phyloP scores from a whole-genome alignment of 2,113 vertebrate species.

The Thymallus thymallus region DNA sequence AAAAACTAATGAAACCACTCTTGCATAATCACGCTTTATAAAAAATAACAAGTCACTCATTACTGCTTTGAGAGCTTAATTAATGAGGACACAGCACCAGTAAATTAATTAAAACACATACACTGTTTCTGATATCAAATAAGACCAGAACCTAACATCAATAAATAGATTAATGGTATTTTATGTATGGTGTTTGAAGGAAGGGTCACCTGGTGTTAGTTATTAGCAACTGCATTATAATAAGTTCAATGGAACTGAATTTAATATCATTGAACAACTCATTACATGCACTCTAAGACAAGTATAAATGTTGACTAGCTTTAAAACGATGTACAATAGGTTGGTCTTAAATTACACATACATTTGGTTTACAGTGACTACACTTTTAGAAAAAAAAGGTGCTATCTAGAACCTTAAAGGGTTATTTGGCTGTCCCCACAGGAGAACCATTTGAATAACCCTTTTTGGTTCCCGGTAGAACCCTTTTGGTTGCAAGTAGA shows the following conservation, averaged over 20 bases:
- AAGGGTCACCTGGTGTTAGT: not conserved
- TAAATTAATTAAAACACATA: conserved; percentile 36
- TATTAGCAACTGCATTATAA: not conserved
- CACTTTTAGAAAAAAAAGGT: no score
- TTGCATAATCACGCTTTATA: conserved; percentile 55
- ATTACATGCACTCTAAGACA: not conserved
- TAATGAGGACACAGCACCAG: conserved; percentile 7
- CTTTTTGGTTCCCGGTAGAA: no score
- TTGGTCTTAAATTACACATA: no score
- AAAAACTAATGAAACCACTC: conserved; percentile 48
- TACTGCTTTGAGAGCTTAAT: conserved; percentile 44
- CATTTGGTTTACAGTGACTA: no score
- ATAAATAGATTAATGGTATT: not conserved
- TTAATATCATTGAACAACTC: not conserved
- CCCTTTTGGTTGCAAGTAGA: no score
- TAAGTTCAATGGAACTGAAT: not conserved
- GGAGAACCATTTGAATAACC: no score
- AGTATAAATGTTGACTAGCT: not conserved
- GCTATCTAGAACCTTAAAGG: no score
- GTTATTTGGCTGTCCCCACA: no score
- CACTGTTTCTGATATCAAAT: conserved; percentile 29
- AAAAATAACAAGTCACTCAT: conserved; percentile 40
- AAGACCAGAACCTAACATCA: conserved; percentile 5
- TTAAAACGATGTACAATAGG: no score
- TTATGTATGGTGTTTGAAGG: not conserved